Percentiles rank a stretch among this genome's conserved stretches.
These are phyloP conservation scores for Smittia sp. DNA, from an alignment of 2,888 invertebrate genomes.

Conservation along the genomic window DNA sequence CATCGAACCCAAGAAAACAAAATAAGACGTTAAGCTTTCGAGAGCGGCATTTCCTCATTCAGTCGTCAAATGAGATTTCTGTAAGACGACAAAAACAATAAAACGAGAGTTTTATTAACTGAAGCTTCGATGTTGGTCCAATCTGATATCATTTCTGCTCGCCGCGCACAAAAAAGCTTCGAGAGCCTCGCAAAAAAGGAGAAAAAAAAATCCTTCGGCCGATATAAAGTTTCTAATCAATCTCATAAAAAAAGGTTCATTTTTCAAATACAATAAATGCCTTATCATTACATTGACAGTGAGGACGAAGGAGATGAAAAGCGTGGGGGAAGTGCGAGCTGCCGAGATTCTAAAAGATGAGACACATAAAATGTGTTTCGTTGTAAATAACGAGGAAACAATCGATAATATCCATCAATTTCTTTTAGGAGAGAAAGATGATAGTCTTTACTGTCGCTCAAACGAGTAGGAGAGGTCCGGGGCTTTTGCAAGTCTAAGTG, in stretches of 20 bases:
- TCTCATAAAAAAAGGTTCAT: conserved; percentile 21
- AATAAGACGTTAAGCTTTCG: too few relatives aligned
- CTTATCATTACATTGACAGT: conserved; percentile 25
- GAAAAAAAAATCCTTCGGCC: background rate
- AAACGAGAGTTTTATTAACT: background rate
- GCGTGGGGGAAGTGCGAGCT: background rate
- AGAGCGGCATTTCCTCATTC: background rate
- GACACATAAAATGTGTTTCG: background rate
- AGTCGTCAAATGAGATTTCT: too few relatives aligned
- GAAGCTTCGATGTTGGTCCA: background rate
- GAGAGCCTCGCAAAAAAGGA: background rate
- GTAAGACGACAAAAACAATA: too few relatives aligned
- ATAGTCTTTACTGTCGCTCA: background rate
- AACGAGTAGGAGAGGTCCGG: background rate
- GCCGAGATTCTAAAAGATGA: background rate
- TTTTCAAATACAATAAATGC: conserved; percentile 32
- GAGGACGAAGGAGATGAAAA: background rate
- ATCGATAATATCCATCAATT: conserved; percentile 8
- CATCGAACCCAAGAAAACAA: too few relatives aligned
- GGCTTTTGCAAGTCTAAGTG: too few relatives aligned
- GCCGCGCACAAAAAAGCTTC: background rate
- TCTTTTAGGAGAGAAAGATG: background rate
- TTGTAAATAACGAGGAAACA: conserved; percentile 36
- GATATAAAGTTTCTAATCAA: conserved; percentile 28
- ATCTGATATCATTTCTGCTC: background rate